Percentiles rank a stretch among this genome's conserved stretches.
Evolutionary conservation across 1,140 invertebrate species (phyloP).

Genomic region (Dendrolimus punctatus): DNA sequence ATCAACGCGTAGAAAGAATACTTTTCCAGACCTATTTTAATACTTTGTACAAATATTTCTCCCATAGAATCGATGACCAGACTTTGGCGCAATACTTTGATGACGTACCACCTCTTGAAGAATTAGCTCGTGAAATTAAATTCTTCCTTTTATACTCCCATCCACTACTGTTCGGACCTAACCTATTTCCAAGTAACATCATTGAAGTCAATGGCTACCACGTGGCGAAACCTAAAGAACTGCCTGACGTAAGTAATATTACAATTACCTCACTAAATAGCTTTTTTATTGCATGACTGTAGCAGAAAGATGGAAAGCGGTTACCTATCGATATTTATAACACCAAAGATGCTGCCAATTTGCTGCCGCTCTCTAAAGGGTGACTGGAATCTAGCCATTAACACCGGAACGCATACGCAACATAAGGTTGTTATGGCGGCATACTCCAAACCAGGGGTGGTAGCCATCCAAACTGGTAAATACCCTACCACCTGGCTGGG

Average conservation of each 20-base stretch:
- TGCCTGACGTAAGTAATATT: slow-evolving; percentile 65
- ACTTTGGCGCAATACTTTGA: slow-evolving; percentile 70
- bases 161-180: slow-evolving; percentile 71
- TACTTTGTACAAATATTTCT: slow-evolving; percentile 32
- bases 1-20: slow-evolving; percentile 38
- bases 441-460: no score
- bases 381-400: no score
- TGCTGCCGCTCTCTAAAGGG: no score
- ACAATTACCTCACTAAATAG: no score
- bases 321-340: no score
- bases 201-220: slow-evolving; percentile 80
- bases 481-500: no score
- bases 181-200: slow-evolving; percentile 73
- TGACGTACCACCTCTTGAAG: slow-evolving; percentile 72
- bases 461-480: no score
- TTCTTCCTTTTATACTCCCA: slow-evolving; percentile 77
- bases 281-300: no score
- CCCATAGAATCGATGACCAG: slow-evolving; percentile 41
- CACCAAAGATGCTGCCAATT: no score
- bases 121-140: slow-evolving; percentile 73
- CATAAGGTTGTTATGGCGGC: no score
- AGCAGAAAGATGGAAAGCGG: no score
- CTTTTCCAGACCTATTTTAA: slow-evolving; percentile 40
- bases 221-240: slow-evolving; percentile 68
- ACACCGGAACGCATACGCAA: no score